Percentiles rank a stretch among this genome's conserved stretches.
phyloP scores from a whole-genome alignment of 1,140 invertebrate species.

The Diuraphis noxia region DNA sequence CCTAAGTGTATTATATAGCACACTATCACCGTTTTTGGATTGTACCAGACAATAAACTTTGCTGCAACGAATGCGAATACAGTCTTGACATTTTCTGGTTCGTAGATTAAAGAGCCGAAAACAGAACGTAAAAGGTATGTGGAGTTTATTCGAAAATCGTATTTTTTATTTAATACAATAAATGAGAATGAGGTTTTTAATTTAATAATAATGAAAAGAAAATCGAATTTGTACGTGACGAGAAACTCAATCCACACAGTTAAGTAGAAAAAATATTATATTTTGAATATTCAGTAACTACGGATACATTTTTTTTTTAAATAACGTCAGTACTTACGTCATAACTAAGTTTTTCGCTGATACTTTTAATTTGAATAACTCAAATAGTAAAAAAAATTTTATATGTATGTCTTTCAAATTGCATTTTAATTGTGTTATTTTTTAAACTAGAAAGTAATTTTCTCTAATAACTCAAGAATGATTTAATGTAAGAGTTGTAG shows the following conservation, averaged over 20 bases:
- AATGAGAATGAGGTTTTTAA: background rate
- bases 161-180: background rate
- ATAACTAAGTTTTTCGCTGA: background rate
- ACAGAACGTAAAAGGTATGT: background rate
- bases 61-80: background rate
- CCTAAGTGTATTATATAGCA: background rate
- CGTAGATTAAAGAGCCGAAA: background rate
- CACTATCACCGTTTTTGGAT: background rate
- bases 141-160: background rate
- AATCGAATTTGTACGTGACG: slow-evolving; percentile 4
- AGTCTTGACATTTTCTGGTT: background rate
- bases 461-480: background rate
- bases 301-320: background rate
- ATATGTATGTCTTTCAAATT: background rate
- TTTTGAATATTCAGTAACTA: background rate
- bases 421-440: background rate
- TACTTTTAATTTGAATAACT: background rate
- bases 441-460: background rate
- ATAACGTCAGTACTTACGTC: background rate
- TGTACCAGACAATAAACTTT: background rate
- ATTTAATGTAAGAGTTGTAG: background rate
- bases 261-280: background rate
- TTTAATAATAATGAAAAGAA: background rate
- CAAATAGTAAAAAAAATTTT: background rate
- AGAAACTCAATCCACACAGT: background rate